These are phyloP conservation scores for Excalfactoria chinensis DNA, from an alignment of 2,113 vertebrate species.

Conservation along the genomic window DNA sequence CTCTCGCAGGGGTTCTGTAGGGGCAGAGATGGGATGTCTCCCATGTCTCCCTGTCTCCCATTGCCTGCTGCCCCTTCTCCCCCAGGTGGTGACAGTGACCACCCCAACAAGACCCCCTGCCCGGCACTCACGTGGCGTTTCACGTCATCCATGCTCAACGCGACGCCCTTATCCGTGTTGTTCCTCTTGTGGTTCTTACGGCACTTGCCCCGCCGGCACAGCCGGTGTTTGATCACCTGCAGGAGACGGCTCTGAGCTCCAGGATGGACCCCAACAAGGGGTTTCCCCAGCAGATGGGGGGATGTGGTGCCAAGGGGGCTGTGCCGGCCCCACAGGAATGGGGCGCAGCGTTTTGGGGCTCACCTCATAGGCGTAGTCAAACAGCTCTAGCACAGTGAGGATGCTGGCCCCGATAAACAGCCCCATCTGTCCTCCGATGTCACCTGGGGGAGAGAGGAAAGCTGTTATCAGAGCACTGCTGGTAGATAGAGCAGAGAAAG, in stretches of 20 bases:
- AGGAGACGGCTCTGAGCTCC: neutral
- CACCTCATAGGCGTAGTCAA: conserved; percentile 98
- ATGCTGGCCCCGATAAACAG: conserved; percentile 98
- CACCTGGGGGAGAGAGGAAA: conserved; percentile 79
- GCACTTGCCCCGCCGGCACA: conserved; percentile 88
- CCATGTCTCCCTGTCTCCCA: neutral
- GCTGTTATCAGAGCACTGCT: neutral
- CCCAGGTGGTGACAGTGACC: neutral
- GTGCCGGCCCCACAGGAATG: too few relatives aligned
- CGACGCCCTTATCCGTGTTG: conserved; percentile 94
- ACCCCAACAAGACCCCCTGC: neutral
- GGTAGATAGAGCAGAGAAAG: neutral
- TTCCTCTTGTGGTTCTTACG: conserved; percentile 93
- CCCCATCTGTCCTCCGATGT: conserved; percentile 99
- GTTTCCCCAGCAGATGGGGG: neutral
- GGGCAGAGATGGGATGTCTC: neutral
- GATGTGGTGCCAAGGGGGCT: neutral
- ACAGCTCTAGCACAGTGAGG: conserved; percentile 94
- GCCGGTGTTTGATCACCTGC: conserved; percentile 94
- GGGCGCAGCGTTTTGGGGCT: neutral
- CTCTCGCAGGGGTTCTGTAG: conserved; percentile 92
- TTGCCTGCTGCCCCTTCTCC: neutral
- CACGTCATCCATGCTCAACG: conserved; percentile 96
- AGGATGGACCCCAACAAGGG: neutral
- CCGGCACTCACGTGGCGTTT: conserved; percentile 92